phyloP scores from a whole-genome alignment of 2,888 invertebrate genomes.

The Pilophorus perplexus region DNA sequence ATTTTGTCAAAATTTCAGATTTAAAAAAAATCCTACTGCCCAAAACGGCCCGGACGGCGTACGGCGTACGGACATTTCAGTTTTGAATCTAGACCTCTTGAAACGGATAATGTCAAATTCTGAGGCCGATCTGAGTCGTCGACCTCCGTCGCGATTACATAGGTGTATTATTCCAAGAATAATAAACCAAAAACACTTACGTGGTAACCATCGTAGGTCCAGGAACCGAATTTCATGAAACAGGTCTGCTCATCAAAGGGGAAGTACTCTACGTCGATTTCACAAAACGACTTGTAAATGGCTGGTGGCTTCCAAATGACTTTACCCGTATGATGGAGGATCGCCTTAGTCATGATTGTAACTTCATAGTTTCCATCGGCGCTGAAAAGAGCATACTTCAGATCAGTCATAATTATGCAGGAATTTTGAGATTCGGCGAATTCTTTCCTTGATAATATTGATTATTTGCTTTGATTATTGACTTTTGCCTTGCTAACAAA shows the following conservation, averaged over 20 bases:
- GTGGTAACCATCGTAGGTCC: conserved; percentile 94
- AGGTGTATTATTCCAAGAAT: background rate
- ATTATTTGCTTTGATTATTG: too few species aligned
- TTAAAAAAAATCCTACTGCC: too few species aligned
- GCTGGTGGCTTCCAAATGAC: conserved; percentile 98
- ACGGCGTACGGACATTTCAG: too few species aligned
- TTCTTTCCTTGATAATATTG: too few species aligned
- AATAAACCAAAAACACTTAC: conserved; percentile 56
- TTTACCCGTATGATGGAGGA: conserved; percentile 86
- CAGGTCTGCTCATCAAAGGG: conserved; percentile 94
- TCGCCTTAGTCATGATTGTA: conserved; percentile 96
- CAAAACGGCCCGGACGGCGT: too few species aligned
- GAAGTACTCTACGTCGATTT: conserved; percentile 92
- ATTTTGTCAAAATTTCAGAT: too few species aligned
- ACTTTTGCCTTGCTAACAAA: too few species aligned
- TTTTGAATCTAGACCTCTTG: background rate
- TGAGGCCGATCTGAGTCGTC: too few species aligned
- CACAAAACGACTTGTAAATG: conserved; percentile 96
- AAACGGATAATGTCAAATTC: background rate
- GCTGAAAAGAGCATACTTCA: conserved; percentile 61
- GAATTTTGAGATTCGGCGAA: too few species aligned
- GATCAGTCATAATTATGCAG: too few species aligned
- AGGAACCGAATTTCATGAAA: conserved; percentile 92
- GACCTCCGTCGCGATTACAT: too few species aligned
- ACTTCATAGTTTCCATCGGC: conserved; percentile 98